A percentile compares a stretch with the other conserved stretches of the same genome.
Conservation (phyloP, 2,797 vertebrate species). For the Rhinophrynus dorsalis region DNA sequence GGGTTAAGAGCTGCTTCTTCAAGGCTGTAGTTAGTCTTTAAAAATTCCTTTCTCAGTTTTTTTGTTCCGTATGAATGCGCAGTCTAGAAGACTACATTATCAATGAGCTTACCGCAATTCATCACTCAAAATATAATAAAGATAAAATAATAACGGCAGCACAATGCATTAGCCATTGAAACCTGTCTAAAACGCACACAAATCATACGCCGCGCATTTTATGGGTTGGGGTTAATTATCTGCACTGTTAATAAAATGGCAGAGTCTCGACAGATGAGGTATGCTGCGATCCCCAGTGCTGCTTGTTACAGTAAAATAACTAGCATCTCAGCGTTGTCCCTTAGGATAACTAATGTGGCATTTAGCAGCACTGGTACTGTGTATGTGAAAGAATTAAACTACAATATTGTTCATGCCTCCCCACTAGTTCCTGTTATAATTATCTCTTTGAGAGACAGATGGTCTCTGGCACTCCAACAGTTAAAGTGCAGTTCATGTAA, state of each 20-base stretch:
- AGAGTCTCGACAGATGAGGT: slow-evolving; percentile 6
- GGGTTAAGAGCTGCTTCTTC: too few relatives aligned
- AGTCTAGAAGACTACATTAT: not conserved
- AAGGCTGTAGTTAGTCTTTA: too few relatives aligned
- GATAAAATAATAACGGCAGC: slow-evolving; percentile 26
- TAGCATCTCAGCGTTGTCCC: not conserved
- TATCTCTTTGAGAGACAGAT: too few relatives aligned
- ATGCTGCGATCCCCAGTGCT: not conserved
- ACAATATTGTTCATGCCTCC: not conserved
- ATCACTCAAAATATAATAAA: slow-evolving; percentile 11
- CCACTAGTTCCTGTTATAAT: too few relatives aligned
- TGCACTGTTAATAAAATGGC: slow-evolving; percentile 24
- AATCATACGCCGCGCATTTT: slow-evolving; percentile 13
- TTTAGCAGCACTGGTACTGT: not conserved
- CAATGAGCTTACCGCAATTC: not conserved
- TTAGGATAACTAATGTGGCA: not conserved
- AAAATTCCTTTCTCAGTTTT: not conserved
- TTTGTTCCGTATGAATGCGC: not conserved
- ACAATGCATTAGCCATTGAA: not conserved
- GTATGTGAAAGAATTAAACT: not conserved
- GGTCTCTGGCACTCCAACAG: too few relatives aligned
- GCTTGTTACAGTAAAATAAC: slow-evolving; percentile 13
- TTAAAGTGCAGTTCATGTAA: too few relatives aligned
- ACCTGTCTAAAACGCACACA: not conserved
- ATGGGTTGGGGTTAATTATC: slow-evolving; percentile 38